Conservation (phyloP, 2,888 invertebrate species). For the Drosophila longiperda region DNA sequence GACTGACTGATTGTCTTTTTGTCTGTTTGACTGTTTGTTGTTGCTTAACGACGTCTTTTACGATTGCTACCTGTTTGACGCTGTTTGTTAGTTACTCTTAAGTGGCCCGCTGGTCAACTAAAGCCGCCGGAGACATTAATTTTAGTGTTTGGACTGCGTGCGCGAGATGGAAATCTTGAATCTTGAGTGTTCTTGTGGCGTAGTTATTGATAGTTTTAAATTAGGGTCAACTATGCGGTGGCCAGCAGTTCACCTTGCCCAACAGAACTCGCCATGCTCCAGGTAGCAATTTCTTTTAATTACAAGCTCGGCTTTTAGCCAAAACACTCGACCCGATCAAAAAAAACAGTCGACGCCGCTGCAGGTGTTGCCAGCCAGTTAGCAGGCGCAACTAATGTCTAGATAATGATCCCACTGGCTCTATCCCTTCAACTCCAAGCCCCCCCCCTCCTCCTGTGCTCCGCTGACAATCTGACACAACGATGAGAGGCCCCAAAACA, state of each 20-base stretch:
- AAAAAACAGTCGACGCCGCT: constrained; percentile 50
- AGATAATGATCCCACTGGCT: constrained; percentile 53
- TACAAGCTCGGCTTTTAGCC: constrained; percentile 54
- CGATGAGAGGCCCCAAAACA: neutral
- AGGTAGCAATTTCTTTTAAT: constrained; percentile 75
- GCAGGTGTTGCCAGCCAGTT: constrained; percentile 75
- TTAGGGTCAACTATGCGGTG: constrained; percentile 77
- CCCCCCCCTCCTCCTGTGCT: neutral
- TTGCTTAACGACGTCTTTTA: constrained; percentile 67
- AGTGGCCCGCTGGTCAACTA: constrained; percentile 68
- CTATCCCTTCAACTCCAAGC: constrained; percentile 1
- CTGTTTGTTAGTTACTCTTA: constrained; percentile 50
- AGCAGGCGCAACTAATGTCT: constrained; percentile 69
- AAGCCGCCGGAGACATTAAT: constrained; percentile 73
- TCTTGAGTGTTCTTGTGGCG: constrained; percentile 57
- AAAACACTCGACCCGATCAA: constrained; percentile 24
- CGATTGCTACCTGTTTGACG: constrained; percentile 64
- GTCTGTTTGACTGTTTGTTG: constrained; percentile 25
- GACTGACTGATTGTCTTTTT: neutral
- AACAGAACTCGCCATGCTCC: constrained; percentile 44
- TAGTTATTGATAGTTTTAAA: constrained; percentile 80
- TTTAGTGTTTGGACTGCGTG: constrained; percentile 78
- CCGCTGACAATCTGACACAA: neutral
- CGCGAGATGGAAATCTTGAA: constrained; percentile 68
- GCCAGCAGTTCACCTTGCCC: constrained; percentile 11